Evolutionary conservation across 2,113 vertebrate genomes (phyloP), one percentile per base, ranked within the genome.

Genomic region (Euleptes europaea): DNA sequence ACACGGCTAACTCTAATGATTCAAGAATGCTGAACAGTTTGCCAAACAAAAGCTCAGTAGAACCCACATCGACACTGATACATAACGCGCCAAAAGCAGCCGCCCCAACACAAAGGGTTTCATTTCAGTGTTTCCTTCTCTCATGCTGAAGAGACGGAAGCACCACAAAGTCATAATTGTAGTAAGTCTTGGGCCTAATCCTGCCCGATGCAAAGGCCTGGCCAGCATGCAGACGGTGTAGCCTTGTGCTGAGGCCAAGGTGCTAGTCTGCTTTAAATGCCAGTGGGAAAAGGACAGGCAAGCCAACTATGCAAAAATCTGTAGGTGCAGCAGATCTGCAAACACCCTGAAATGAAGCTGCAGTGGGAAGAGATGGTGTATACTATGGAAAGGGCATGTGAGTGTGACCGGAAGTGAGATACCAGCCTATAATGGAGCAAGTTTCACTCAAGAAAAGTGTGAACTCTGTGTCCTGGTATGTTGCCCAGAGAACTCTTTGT

Each of bases 21-120:
- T 73, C 54, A 80, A 79, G 77, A 72, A 85, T 80, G 77, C 77
- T n/a, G 63, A 73, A 17, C 78, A 47, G 77, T 49, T 77, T 76
- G 82, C 82, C 84, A 85, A 85, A 80, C 54, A 80, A 85, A 85
- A 72, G 76, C 40, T 47, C 31, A 44, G 40, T 14, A 5, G 51
- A 33, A 63, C 51, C 23, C 72, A 85, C 44, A 67, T 70, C 57
- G 13, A 31, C 38, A 31, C 17, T n/a, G 35, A 71, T 12, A 40
- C 38, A 77, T 33, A 42, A n/a, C 6, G 23, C 70, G 35, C 8
- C 65, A 78, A 84, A 84, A 47, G 65, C 44, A 38, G 33, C 38
- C 4, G 67, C 54, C 67, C 19, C 12, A 65, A 65, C 77, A 73
- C 3, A 23, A 44, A 28, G 63, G 63, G 51, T n/a, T 73, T 73